A percentile compares a stretch with the other conserved stretches of the same genome.
Conservation (phyloP, 2,113 vertebrate genomes). For the Gnathonemus longibarbis region DNA sequence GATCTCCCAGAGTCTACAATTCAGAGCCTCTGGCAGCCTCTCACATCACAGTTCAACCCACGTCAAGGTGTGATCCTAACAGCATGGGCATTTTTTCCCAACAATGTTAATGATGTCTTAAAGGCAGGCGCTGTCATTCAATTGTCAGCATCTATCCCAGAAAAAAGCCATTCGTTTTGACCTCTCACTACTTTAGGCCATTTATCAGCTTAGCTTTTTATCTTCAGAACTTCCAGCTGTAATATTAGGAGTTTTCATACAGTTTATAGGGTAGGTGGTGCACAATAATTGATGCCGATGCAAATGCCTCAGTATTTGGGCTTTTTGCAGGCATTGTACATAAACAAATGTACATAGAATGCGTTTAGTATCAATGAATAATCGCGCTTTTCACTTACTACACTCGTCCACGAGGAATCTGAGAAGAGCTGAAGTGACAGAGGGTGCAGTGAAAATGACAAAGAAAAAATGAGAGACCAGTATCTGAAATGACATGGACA, state of each 20-base stretch:
- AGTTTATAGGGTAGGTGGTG: neutral
- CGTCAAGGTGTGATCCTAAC: neutral
- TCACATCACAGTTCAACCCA: neutral
- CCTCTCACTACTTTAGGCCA: neutral
- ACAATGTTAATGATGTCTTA: slow-evolving; percentile 12
- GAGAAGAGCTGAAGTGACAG: neutral
- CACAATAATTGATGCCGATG: neutral
- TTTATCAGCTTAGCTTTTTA: neutral
- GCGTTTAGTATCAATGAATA: neutral
- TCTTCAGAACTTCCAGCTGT: neutral
- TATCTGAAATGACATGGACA: neutral
- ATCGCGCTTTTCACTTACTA: neutral
- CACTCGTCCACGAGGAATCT: neutral
- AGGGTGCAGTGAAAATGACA: neutral
- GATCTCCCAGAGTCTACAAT: neutral
- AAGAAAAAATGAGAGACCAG: neutral
- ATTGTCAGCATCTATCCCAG: neutral
- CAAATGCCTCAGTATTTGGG: neutral
- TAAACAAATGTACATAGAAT: neutral
- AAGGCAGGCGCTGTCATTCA: neutral
- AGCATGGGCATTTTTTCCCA: neutral
- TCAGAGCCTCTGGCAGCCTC: neutral
- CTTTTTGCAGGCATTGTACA: neutral
- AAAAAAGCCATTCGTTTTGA: neutral
- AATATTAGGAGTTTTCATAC: neutral